phyloP scores from a whole-genome alignment of 2,888 invertebrate species.

The Camponotus fellah region DNA sequence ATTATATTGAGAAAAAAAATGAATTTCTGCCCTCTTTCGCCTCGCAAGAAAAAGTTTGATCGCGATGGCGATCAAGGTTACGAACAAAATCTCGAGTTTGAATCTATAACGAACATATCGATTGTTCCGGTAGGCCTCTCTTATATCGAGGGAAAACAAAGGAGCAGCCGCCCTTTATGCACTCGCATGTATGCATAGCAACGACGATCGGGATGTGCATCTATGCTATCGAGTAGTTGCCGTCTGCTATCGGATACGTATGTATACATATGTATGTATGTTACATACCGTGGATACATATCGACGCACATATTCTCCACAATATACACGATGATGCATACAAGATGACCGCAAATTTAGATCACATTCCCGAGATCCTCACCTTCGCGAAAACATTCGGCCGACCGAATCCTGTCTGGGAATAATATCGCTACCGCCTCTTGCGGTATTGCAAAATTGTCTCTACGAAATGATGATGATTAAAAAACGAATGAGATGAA shows the following conservation, averaged over 20 bases:
- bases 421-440: neutral
- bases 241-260: conserved; percentile 41
- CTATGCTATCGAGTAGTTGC: conserved; percentile 41
- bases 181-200: conserved; percentile 56
- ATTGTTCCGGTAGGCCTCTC: conserved; percentile 39
- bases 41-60: conserved; percentile 41
- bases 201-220: conserved; percentile 32
- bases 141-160: conserved; percentile 60
- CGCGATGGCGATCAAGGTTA: conserved; percentile 64
- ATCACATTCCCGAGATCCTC: conserved; percentile 44
- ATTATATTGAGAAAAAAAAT: neutral
- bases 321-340: neutral
- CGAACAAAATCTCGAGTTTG: conserved; percentile 52
- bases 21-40: neutral
- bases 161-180: conserved; percentile 56
- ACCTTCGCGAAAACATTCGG: conserved; percentile 35
- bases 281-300: conserved; percentile 20
- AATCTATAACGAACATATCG: conserved; percentile 26
- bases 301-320: conserved; percentile 18
- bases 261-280: conserved; percentile 23
- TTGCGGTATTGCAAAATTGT: neutral
- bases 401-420: conserved; percentile 1
- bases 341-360: conserved; percentile 54
- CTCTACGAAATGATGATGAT: neutral
- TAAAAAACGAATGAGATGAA: neutral